phyloP scores from a whole-genome alignment of 2,888 invertebrate genomes.

The Tinea trinotella region DNA sequence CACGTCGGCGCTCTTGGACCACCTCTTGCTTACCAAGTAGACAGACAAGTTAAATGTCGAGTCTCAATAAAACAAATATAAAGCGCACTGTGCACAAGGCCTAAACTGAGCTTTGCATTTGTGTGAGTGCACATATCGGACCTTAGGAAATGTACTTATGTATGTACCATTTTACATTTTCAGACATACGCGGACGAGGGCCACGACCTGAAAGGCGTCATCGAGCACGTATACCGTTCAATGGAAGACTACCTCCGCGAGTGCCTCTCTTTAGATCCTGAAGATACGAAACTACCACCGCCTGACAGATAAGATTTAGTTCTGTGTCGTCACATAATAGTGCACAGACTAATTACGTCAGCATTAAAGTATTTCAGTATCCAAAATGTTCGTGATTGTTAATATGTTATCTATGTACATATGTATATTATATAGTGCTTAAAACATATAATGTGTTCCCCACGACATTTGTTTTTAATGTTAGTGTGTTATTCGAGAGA shows the following conservation, averaged over 20 bases:
- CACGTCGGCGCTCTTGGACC: too few species aligned
- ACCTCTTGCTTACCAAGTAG: too few species aligned
- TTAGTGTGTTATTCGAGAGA: background rate
- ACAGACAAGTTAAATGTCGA: too few species aligned
- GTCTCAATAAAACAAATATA: too few species aligned
- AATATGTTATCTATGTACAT: constrained; percentile 51
- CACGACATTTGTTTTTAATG: constrained; percentile 24
- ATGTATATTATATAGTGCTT: constrained; percentile 67
- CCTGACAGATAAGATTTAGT: constrained; percentile 60
- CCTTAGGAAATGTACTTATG: too few species aligned
- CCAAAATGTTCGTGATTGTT: constrained; percentile 31
- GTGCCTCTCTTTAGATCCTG: constrained; percentile 90
- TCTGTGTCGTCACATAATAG: background rate
- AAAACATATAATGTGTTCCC: constrained; percentile 57
- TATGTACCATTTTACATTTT: constrained; percentile 33
- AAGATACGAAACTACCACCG: constrained; percentile 77
- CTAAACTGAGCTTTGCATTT: background rate
- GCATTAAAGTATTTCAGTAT: constrained; percentile 25
- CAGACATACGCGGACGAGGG: constrained; percentile 95
- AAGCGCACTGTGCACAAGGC: too few species aligned
- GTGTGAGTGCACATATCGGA: too few species aligned
- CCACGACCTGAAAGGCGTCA: constrained; percentile 86
- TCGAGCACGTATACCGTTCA: constrained; percentile 92
- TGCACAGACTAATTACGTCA: constrained; percentile 19
- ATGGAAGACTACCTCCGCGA: constrained; percentile 94